Conservation (phyloP, 2,888 invertebrate genomes). For the Horisme vitalbata region DNA sequence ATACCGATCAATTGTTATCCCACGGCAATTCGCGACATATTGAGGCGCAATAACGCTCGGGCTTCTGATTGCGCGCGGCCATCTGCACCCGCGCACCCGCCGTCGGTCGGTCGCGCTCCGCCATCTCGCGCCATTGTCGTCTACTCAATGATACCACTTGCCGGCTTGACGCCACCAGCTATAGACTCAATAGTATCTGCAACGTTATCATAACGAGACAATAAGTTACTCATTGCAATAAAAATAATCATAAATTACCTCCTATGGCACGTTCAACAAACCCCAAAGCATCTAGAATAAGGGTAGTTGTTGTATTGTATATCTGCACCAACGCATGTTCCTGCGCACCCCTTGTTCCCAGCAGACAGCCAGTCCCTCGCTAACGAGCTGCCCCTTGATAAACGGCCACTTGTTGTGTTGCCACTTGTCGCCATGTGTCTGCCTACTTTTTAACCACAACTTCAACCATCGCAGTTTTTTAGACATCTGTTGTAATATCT, state of each 20-base stretch:
- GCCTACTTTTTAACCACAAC: not conserved
- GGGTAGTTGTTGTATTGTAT: not conserved
- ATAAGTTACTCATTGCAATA: not conserved
- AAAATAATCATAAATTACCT: constrained; percentile 15
- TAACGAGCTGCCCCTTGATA: not conserved
- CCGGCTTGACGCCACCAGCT: not conserved
- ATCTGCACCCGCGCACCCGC: constrained; percentile 2
- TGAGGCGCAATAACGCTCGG: constrained; percentile 8
- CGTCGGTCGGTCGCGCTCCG: no score
- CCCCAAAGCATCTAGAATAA: constrained; percentile 5
- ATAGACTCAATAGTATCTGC: no score
- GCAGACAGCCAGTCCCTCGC: not conserved
- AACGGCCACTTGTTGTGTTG: constrained; percentile 1
- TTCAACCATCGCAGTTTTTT: constrained; percentile 8
- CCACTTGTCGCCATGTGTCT: constrained; percentile 9
- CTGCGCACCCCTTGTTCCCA: not conserved
- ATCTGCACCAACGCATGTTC: not conserved
- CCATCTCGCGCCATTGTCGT: no score
- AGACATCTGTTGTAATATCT: constrained; percentile 16
- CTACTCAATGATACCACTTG: constrained; percentile 1
- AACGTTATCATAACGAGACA: not conserved
- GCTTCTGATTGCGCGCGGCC: not conserved
- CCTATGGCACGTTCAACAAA: constrained; percentile 8
- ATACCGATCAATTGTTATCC: constrained; percentile 1
- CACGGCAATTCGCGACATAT: constrained; percentile 16